phyloP scores from a whole-genome alignment of 2,113 vertebrate genomes.

The Tetrax tetrax region DNA sequence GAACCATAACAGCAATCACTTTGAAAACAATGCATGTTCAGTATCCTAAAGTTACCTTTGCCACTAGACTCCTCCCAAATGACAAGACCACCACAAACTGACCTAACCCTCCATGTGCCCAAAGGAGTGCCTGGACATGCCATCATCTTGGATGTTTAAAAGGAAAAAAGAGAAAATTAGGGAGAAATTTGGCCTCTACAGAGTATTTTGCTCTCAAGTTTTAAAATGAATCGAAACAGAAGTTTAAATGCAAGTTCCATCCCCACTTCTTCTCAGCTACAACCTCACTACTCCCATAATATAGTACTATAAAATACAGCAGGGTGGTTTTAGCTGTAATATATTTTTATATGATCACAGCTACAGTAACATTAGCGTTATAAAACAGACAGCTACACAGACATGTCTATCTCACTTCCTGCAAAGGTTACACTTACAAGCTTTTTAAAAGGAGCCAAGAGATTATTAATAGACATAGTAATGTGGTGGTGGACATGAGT shows the following conservation, averaged over 20 bases:
- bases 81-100: background rate
- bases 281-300: background rate
- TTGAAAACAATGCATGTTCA: background rate
- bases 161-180: background rate
- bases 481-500: background rate
- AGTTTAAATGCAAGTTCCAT: background rate
- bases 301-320: conserved; percentile 9
- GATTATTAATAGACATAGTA: background rate
- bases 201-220: background rate
- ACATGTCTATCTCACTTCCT: conserved; percentile 45
- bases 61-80: background rate
- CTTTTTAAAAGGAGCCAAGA: conserved; percentile 24
- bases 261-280: background rate
- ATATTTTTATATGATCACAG: conserved; percentile 37
- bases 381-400: conserved; percentile 32
- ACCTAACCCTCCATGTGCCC: background rate
- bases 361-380: conserved; percentile 3
- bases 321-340: background rate
- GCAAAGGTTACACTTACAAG: background rate
- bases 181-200: background rate
- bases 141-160: background rate
- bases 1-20: background rate
- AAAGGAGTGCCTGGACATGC: background rate
- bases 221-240: background rate
- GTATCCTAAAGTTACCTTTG: background rate